A percentile compares a stretch with the other conserved stretches of the same genome.
These are phyloP conservation scores for Enteromius afrohamiltoni DNA, from an alignment of 2,797 vertebrate genomes.

Conservation along the genomic window DNA sequence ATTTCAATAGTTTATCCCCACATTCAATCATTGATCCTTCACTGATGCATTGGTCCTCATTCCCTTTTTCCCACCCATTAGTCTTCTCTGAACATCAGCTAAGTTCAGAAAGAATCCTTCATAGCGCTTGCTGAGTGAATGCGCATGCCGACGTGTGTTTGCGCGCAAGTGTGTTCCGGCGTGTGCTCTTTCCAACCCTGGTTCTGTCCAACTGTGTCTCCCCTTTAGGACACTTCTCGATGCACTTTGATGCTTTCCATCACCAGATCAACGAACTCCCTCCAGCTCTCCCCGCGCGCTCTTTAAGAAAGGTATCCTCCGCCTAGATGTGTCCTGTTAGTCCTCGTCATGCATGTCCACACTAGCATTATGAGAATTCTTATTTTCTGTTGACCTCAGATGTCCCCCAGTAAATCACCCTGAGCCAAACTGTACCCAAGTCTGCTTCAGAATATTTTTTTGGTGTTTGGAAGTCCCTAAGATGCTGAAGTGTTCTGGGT, in stretches of 20 bases:
- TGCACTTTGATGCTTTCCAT: conserved; percentile 98
- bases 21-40: not conserved
- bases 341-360: conserved; percentile 17
- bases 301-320: conserved; percentile 91
- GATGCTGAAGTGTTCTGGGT: conserved; percentile 23
- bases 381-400: not conserved
- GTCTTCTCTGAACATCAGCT: conserved; percentile 20
- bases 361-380: not conserved
- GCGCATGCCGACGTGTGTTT: conserved; percentile 28
- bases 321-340: conserved; percentile 27
- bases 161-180: not conserved
- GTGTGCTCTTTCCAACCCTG: conserved; percentile 53
- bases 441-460: not conserved
- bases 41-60: conserved; percentile 13
- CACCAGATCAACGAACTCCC: conserved; percentile 92
- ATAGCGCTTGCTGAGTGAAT: conserved; percentile 18
- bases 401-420: not conserved
- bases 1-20: conserved; percentile 1
- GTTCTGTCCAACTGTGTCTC: conserved; percentile 61
- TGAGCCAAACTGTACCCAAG: not conserved
- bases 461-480: not conserved
- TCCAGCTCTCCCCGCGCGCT: conserved; percentile 92
- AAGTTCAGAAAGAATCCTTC: conserved; percentile 34
- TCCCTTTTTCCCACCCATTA: conserved; percentile 10
- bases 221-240: conserved; percentile 90